Evolutionary conservation across 2,888 invertebrate genomes (phyloP).

Genomic region (Invenusta paracnida): DNA sequence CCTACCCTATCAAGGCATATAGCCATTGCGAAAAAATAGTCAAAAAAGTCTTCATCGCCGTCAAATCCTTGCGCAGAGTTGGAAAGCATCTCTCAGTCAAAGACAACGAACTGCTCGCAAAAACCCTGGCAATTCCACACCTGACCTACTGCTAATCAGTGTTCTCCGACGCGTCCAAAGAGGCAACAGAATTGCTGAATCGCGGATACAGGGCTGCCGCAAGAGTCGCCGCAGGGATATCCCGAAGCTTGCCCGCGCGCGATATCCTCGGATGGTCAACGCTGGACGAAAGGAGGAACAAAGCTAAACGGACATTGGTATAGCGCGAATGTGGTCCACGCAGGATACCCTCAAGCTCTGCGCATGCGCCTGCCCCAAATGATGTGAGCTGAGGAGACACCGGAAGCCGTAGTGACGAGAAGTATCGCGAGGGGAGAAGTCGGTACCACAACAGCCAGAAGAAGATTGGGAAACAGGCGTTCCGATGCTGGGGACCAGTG

Average conservation of each 20-base stretch:
- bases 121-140: constrained; percentile 11
- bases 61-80: not conserved
- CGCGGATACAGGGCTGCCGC: constrained; percentile 12
- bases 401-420: constrained; percentile 11
- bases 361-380: constrained; percentile 9
- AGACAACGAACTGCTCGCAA: not conserved
- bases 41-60: not conserved
- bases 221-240: constrained; percentile 11
- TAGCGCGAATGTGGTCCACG: constrained; percentile 1
- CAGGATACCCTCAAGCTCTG: constrained; percentile 21
- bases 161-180: constrained; percentile 12
- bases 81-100: not conserved
- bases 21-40: not conserved
- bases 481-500: constrained; percentile 14
- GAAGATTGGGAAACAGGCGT: constrained; percentile 18
- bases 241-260: constrained; percentile 2
- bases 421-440: constrained; percentile 23
- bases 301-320: not conserved
- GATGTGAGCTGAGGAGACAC: constrained; percentile 6
- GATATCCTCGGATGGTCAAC: constrained; percentile 29
- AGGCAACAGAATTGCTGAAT: constrained; percentile 2
- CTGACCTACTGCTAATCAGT: constrained; percentile 11
- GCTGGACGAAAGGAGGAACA: constrained; percentile 29
- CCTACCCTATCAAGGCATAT: not conserved
- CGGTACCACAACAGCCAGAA: constrained; percentile 20